These are phyloP conservation scores for Drosophila nigricruria DNA, from an alignment of 2,888 invertebrate species.

Conservation along the genomic window DNA sequence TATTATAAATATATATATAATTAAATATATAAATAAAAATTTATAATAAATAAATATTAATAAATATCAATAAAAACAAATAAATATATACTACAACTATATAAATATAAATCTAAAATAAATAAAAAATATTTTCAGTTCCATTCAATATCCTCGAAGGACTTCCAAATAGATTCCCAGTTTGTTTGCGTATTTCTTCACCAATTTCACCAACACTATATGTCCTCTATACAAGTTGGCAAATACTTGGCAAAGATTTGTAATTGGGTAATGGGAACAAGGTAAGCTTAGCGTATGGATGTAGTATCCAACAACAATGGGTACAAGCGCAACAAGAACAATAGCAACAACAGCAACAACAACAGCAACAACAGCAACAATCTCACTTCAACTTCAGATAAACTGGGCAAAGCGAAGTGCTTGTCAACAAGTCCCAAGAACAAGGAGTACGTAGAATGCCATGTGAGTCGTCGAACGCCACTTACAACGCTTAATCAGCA, in stretches of 20 bases:
- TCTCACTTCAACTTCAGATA: conserved; percentile 21
- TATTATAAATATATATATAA: neutral
- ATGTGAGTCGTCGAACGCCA: conserved; percentile 37
- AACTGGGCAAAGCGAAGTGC: conserved; percentile 44
- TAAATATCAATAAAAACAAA: neutral
- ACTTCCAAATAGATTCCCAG: neutral
- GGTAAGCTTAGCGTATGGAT: conserved; percentile 42
- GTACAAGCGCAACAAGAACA: neutral
- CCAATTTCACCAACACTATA: neutral
- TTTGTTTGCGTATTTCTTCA: neutral
- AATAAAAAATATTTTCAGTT: neutral
- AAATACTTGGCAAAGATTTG: conserved; percentile 17
- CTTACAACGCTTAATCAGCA: conserved; percentile 61
- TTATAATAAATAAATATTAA: neutral
- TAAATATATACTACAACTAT: neutral
- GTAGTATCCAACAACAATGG: neutral
- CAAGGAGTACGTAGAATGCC: conserved; percentile 31
- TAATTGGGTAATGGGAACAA: conserved; percentile 67
- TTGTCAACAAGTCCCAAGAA: conserved; percentile 54
- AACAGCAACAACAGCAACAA: neutral
- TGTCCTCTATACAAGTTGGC: conserved; percentile 10
- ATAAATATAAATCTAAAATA: neutral
- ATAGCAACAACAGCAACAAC: neutral
- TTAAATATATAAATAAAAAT: neutral
- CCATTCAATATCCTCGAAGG: neutral